Conservation (phyloP, 1,140 invertebrate species). For the Trichonephila inaurata region DNA sequence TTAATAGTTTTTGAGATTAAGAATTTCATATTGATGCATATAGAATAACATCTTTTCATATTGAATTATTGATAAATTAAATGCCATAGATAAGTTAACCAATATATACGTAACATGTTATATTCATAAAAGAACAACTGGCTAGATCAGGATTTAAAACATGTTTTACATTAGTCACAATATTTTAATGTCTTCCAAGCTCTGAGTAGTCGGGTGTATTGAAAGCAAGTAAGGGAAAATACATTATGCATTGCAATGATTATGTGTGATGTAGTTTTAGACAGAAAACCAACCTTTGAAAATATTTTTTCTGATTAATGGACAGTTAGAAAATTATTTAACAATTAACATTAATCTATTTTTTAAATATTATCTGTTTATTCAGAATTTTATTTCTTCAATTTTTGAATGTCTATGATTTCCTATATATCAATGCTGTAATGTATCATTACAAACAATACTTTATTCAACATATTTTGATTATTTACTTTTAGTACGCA, state of each 20-base stretch:
- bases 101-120: constrained; percentile 35
- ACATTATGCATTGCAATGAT: background rate
- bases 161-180: constrained; percentile 46
- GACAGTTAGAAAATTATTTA: no score
- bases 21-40: constrained; percentile 1
- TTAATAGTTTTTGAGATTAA: constrained; percentile 4
- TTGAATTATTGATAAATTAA: constrained; percentile 8
- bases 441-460: no score
- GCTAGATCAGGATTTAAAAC: background rate
- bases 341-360: no score
- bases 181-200: constrained; percentile 50
- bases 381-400: no score
- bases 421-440: no score
- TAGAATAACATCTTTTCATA: constrained; percentile 41
- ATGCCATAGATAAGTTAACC: constrained; percentile 25
- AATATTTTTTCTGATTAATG: background rate
- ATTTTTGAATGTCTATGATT: no score
- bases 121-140: background rate
- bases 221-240: background rate
- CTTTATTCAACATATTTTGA: no score
- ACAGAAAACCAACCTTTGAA: background rate
- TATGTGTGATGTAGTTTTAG: constrained; percentile 14
- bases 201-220: background rate
- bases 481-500: no score
- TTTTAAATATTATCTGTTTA: no score